Conservation (phyloP, 2,797 vertebrate species). For the Sciurus vulgaris region DNA sequence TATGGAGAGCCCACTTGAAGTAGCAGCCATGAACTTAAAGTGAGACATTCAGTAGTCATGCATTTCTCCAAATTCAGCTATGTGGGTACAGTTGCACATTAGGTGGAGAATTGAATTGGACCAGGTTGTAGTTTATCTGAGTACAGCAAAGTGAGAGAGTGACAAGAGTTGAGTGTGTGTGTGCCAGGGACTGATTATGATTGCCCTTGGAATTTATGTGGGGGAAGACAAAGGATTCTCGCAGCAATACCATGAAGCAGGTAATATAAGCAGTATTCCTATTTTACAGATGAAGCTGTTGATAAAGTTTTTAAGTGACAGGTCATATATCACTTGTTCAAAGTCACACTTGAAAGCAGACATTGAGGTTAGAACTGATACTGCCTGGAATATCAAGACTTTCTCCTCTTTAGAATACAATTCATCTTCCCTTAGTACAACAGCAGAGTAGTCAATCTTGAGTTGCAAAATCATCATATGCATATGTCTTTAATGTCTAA, state of each 20-base stretch:
- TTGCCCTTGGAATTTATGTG: neutral
- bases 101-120: neutral
- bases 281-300: neutral
- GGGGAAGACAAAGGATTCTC: neutral
- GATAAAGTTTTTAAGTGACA: neutral
- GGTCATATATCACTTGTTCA: neutral
- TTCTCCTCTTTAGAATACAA: neutral
- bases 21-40: neutral
- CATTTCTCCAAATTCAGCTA: neutral
- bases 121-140: neutral
- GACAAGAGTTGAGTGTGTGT: neutral
- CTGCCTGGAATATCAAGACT: neutral
- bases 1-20: neutral
- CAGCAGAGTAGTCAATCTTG: neutral
- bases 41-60: neutral
- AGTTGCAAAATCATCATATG: neutral
- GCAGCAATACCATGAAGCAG: neutral
- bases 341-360: neutral
- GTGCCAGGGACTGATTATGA: neutral
- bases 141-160: neutral
- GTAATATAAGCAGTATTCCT: neutral
- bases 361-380: neutral
- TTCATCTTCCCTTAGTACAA: neutral
- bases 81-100: neutral
- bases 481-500: neutral